Evolutionary conservation across 2,888 invertebrate species (phyloP), one percentile per base, ranked within the genome.

Genomic region (Crioceris asparagi): DNA sequence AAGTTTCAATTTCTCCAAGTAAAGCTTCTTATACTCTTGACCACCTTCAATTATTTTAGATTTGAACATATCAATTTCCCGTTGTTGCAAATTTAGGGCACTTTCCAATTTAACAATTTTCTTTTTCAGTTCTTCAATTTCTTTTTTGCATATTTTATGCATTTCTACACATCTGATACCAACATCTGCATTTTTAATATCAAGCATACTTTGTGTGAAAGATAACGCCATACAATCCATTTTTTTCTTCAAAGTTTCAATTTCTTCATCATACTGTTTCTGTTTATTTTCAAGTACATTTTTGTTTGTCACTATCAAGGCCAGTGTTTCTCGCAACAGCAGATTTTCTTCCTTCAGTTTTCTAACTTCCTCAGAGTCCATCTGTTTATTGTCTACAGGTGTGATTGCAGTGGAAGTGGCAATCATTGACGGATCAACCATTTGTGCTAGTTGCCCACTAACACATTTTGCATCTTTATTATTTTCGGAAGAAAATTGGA

Each of bases 51-150:
- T 38, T 23, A 56, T 47, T 40, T 53, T 53, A 11, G 36, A 29
- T 47, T 57, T 60, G 25, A 61, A 47, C 23, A 44, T 40, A 36
- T 54, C 48, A 11, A 61, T 54, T 40, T 62, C 61, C 25, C 46
- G 48, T 26, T 58, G 55, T 38, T 59, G 58, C 11, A 36, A 35
- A 11, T 44, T 38, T 12, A 57, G 23, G 11, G 48, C 46, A n/a
- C 42, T 43, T 32, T 54, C 52, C 18, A 58, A 45, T 25, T 44
- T 44, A 5, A 44, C 41, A n/a, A 49, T 48, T 29, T 49, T 40
- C 19, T 47, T 41, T 31, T 49, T 43, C 6, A 33, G 15, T 17
- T 33, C 33, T n/a, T n/a, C n/a, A n/a, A n/a, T n/a, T n/a, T n/a
- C n/a, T n/a, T n/a, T n/a, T n/a, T n/a, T n/a, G n/a, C n/a, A n/a